Evolutionary conservation across 2,797 vertebrate genomes (phyloP), one percentile per base, ranked within the genome.

Genomic region (Anguilla anguilla): DNA sequence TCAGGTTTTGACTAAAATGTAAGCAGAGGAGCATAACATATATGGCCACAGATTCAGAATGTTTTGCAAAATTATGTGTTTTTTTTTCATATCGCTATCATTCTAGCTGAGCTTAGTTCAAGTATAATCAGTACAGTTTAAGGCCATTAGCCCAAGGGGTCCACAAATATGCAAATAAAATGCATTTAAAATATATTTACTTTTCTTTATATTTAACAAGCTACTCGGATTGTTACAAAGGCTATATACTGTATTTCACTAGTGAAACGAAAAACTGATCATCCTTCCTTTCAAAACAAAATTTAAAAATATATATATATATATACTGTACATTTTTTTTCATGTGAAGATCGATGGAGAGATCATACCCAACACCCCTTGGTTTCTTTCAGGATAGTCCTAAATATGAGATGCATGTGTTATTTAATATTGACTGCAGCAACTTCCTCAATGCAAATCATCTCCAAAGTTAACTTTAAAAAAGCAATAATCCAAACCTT

Each of bases 401-500:
- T n/a, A 51, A 82, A 82, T 49, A 82, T 82, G 46, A 82, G 46
- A 49, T 51, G 79, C 79, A 51, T 51, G 79, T 6, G 46, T 82
- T 51, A 82, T 82, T 49, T 82, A 82, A 82, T 82, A 51, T 51
- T 49, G 79, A 46, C 43, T 49, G 79, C 5, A 82, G 79, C n/a
- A 51, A 82, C 43, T n/a, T 49, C 25, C 46, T 51, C 43, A 22
- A 82, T 82, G 79, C 79, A 82, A 82, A 82, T 82, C 7, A 51
- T 51, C 79, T 82, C 79, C 51, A n/a, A 82, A 51, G 43, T 82
- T 49, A 82, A 49, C 46, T 82, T 82, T 79, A 43, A 82, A 51
- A 79, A 82, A 82, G 79, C 79, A 82, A 82, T 82, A 82, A 84
- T 39, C 17, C 53, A 31, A 57, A 84, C 22, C 55, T 84, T 59